Conservation (phyloP, 2,113 vertebrate genomes). For the Hystrix brachyura region DNA sequence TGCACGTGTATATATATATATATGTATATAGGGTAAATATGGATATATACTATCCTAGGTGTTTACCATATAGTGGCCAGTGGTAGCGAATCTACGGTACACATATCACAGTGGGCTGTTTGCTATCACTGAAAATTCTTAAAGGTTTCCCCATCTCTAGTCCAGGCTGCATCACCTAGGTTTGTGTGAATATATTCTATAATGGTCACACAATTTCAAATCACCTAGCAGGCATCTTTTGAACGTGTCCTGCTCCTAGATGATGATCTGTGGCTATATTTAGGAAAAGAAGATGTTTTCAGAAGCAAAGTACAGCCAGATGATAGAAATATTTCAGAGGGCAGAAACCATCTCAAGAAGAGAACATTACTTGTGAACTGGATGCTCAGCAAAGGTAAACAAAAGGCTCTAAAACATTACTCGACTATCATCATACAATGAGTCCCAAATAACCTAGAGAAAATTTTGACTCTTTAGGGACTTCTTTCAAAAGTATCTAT, state of each 20-base stretch:
- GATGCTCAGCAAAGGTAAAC: background rate
- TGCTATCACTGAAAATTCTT: background rate
- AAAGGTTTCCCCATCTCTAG: background rate
- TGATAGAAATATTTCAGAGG: background rate
- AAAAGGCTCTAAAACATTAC: background rate
- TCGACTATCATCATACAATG: background rate
- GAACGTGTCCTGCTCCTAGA: background rate
- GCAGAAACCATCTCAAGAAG: background rate
- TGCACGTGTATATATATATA: background rate
- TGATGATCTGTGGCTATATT: background rate
- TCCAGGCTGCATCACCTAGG: background rate
- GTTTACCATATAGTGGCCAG: background rate
- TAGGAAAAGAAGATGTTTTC: constrained; percentile 6
- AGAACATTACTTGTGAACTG: background rate
- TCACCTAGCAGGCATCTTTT: background rate
- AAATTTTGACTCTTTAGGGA: background rate
- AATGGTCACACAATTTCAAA: background rate
- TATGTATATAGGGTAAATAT: background rate
- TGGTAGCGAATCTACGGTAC: background rate
- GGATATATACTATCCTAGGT: background rate
- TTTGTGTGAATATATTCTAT: background rate
- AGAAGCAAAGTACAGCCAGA: constrained; percentile 2
- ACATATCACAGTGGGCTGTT: background rate
- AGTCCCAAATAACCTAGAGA: background rate
- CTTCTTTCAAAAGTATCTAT: background rate